These are phyloP conservation scores for Liasis olivaceus DNA, from an alignment of 2,797 vertebrate genomes.

Conservation along the genomic window DNA sequence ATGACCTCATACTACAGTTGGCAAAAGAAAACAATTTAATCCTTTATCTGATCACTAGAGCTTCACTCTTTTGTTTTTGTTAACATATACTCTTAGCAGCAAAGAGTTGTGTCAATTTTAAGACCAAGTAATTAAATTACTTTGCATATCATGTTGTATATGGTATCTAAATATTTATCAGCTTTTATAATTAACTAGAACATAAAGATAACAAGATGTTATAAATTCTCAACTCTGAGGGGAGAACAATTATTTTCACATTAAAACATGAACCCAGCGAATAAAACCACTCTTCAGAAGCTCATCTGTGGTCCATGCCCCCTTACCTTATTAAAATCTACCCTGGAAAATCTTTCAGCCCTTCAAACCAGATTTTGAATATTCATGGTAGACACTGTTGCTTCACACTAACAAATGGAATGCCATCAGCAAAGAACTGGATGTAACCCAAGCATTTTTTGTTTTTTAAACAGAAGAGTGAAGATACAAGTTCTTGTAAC, in stretches of 20 bases:
- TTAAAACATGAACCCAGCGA: too few species aligned
- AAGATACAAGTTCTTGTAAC: neutral
- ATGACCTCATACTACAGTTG: neutral
- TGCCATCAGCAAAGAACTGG: neutral
- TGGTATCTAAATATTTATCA: neutral
- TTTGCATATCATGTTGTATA: neutral
- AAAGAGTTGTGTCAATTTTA: neutral
- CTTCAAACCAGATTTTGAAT: neutral
- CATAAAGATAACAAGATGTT: too few species aligned
- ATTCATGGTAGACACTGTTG: neutral
- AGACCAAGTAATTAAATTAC: neutral
- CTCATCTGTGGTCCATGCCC: neutral
- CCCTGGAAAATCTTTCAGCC: neutral
- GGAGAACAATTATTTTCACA: too few species aligned
- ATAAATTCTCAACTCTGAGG: too few species aligned
- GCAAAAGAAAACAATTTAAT: neutral
- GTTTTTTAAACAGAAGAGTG: neutral
- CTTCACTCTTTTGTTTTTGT: neutral
- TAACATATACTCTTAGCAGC: neutral
- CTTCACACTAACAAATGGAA: neutral
- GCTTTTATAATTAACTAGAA: neutral
- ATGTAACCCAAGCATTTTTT: neutral
- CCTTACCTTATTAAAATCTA: neutral
- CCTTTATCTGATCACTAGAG: neutral
- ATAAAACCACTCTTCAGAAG: too few species aligned